Base-by-base conservation (phyloP, 2,797 vertebrate species). In the Pangasius mekongensis region DNA sequence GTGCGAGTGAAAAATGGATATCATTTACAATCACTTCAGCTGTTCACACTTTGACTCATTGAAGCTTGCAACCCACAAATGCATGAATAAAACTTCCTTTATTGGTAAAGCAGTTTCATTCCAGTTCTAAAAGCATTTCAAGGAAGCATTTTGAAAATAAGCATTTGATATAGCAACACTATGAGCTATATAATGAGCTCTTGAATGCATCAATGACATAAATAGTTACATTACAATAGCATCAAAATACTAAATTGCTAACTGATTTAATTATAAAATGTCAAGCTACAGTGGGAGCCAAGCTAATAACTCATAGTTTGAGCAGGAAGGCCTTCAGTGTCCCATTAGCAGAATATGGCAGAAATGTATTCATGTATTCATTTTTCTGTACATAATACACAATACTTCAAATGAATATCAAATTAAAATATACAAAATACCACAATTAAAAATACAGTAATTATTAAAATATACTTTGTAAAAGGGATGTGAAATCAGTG, bases 1-100 rank as follows among this genome's bases (percentile, higher is more conserved):
- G 14, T 52, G 49, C 49, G 13, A 58, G 18, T 33, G 77, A 58
- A 77, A 77, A 49, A 3, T 27, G 2, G 9, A 77, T 33, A 18
- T 16, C 16, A 22, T 58, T 80, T 16, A 20, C 2, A 3, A 13
- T 22, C 76, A 30, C 7, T 33, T 54, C 76, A 20, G 33, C 54
- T 39, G 56, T 13, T 33, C 74, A 64, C 24, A 73, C 36, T 16
- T 64, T 47, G 24, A 83, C 36, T 64, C 60, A 64, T 0, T 83
- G 13, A 64, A 43, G 36, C 0, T 22, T 11, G n/a, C 43, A 52
- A 67, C 16, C 39, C 27, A 83, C 27, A 49, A 20, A 49, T 83
- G 60, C n/a, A 66, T 49, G 47, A 83, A 83, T 64, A 47, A 49
- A 83, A 47, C 82, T 67, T 83, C 82, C 60, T 66, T 83, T 83